Base-by-base conservation (phyloP, 2,888 invertebrate genomes). In the Mythimna vitellina region DNA sequence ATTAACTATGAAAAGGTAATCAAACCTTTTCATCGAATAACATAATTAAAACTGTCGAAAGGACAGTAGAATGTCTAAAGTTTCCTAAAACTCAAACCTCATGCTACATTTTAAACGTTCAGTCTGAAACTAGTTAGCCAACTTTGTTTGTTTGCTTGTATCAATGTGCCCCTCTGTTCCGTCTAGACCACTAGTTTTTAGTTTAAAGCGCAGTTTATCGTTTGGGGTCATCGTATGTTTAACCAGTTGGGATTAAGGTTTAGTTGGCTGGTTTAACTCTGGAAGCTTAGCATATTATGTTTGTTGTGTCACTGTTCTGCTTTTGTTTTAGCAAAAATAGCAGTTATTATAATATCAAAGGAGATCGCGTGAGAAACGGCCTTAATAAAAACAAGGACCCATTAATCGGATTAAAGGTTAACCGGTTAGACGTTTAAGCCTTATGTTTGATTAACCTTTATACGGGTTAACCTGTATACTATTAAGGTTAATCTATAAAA, bases 121-220 rank as follows among this genome's bases (percentile, higher is more conserved):
- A 35, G 7, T 57, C 32, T 35, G 7, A 64, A 66, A 66, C 66
- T 53, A 71, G 35, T 72, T 38, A n/a, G 42, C 61, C 25, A 70
- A 53, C 29, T 58, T 42, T 51, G 46, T 54, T 63, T 42, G 53
- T 70, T 29, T 65, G 51, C 65, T 61, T 63, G 51, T 67, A 46
- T 20, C 66, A 54, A 78, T 61, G 65, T 73, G 46, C 57, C 64
- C 58, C 46, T 46, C 42, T 62, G 5, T 29, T 58, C 54, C 2
- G 68, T 78, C 69, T 78, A 73, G 46, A 78, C 73, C 68, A n/a
- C 65, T 51, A 53, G 25, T 69, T 78, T 65, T 78, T 49, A 78
- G 73, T 65, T 77, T 32, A 10, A 46, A 60, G 3, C 20, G 12
- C 54, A 77, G 38, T 65, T 76, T 58, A 46, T 35, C 56, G 51